Evolutionary conservation across 2,888 invertebrate species (phyloP), one percentile per base, ranked within the genome.

Genomic region (Diloba caeruleocephala): DNA sequence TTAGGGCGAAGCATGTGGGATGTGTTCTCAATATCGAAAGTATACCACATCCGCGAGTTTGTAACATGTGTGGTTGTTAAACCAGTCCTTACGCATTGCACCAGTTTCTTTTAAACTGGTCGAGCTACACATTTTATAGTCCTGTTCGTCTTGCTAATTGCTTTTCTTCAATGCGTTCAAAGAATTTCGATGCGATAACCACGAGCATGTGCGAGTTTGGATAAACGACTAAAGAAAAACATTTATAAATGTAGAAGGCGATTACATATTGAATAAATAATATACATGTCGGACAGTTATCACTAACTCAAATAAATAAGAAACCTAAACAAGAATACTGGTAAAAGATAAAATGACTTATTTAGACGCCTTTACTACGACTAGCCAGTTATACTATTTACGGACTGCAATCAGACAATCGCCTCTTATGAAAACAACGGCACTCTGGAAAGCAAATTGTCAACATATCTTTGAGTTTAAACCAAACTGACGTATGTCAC

Each of bases 1-100:
- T 76, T 68, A 71, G 66, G 63, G 42, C 67, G 76, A 59, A 58
- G 62, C 71, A 78, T 82, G 79, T 83, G 84, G 87, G 84, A 87
- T 85, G 78, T 84, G 85, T 74, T 77, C 87, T 87, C 87, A 83
- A 81, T 80, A 86, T 82, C 84, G 88, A 89, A 91, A 91, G 92
- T 91, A 91, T 88, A 88, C 87, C 86, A 85, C 84, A 90, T 92
- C 90, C 92, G 91, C 86, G 82, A 90, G 84, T 86, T 81, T 81
- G 79, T 75, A 79, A 82, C 87, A 84, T 83, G 82, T 86, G 88
- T 82, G 82, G 87, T 86, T 86, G 86, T 80, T 76, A 86, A 89
- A 90, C 92, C 89, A 86, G 91, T 90, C 85, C 72, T 50, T 76
- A 72, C 77, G 76, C 76, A 73, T 71, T 70, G 78, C 84, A 85